These are phyloP conservation scores for Tipula vernalis DNA, from an alignment of 2,888 invertebrate genomes.

Conservation along the genomic window DNA sequence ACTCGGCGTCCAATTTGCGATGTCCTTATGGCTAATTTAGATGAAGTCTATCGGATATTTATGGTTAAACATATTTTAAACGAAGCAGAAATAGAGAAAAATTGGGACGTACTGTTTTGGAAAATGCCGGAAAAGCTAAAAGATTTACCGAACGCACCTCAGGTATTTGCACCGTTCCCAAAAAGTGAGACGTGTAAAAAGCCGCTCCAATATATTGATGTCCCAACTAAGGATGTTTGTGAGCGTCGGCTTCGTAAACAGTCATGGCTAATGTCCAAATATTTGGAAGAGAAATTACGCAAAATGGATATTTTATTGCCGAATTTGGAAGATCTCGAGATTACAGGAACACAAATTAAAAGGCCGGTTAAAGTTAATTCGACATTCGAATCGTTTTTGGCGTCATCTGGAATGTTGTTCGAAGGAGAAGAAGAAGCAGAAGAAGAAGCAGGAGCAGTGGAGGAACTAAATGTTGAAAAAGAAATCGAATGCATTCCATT, in stretches of 20 bases:
- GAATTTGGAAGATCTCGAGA: neutral
- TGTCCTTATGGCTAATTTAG: neutral
- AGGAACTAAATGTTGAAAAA: neutral
- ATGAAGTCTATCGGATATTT: neutral
- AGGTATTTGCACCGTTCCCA: neutral
- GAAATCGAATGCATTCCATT: neutral
- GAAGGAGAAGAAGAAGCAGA: neutral
- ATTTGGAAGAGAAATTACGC: neutral
- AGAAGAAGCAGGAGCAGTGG: neutral
- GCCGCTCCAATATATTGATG: neutral
- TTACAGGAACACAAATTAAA: neutral
- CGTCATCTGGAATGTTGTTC: neutral
- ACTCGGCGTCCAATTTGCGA: neutral
- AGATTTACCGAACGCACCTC: neutral
- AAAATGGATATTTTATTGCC: neutral
- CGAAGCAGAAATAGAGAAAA: neutral
- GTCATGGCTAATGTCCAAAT: neutral
- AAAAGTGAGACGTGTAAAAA: neutral
- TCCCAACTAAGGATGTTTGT: neutral
- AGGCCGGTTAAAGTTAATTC: neutral
- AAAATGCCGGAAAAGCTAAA: neutral
- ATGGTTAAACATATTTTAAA: neutral
- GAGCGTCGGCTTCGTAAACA: neutral
- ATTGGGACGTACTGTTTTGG: neutral
- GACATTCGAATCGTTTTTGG: neutral